Evolutionary conservation across 2,888 invertebrate genomes (phyloP), one percentile per base, ranked within the genome.

Genomic region (Plemyria rubiginata): DNA sequence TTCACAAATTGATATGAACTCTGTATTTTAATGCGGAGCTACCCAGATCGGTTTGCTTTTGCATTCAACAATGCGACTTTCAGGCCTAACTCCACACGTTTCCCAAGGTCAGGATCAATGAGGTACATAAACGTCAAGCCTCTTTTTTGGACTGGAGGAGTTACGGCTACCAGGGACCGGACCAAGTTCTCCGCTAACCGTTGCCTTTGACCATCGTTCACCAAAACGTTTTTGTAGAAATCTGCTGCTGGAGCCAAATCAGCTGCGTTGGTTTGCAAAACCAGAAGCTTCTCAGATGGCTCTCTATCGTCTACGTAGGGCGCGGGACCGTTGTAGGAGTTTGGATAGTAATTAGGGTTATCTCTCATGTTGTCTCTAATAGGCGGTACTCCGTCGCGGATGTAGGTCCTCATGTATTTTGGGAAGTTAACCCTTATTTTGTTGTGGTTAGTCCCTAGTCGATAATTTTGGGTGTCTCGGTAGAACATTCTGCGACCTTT

Each of bases 261-360:
- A 48, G 55, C 67, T 4, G 63, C 61, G 46, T 67, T 65, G 1
- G 46, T 41, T 16, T 67, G 49, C 13, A 67, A 53, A 8, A 70
- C 46, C 7, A 53, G 1, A 28, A 70, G 58, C 36, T 60, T 64
- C 46, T 70, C 73, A 7, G 76, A 77, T 0, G 86, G 85, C 6
- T 68, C 69, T 45, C 66, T 77, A 15, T 79, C 77, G 8, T 94
- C 91, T 0, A 94, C 93, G 72, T 94, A 94, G 29, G 94, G 94
- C 65, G 94, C 93, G 0, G 98, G 98, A 0, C 98, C 99, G 70
- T 94, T 93, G 85, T 98, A 99, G 60, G 98, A 97, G 90, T 99
- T 99, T 0, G 99, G 99, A 87, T 94, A 98, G 84, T 99, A 99
- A 84, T 98, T 98, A 0, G 99, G 98, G 0, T 96, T 96, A 40